These are phyloP conservation scores for Sipha flava DNA, from an alignment of 1,140 invertebrate species.

Conservation along the genomic window DNA sequence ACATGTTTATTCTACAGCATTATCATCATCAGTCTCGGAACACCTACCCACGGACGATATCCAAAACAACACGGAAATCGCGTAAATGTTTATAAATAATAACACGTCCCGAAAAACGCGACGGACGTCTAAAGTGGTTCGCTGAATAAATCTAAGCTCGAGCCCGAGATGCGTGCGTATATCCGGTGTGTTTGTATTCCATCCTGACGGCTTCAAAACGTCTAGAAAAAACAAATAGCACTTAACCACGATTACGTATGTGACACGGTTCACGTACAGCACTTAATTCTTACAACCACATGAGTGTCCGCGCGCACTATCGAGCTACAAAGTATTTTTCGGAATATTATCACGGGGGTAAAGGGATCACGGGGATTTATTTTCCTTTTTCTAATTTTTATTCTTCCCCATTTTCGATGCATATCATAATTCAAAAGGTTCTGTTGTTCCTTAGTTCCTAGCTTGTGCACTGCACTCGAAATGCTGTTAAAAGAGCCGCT, in stretches of 20 bases:
- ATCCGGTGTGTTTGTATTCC: background rate
- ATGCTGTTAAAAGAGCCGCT: too few species aligned
- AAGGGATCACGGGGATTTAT: too few species aligned
- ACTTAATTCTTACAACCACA: too few species aligned
- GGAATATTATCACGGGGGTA: too few species aligned
- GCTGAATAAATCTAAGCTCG: background rate
- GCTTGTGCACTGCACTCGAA: too few species aligned
- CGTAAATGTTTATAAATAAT: background rate
- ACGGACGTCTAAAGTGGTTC: background rate
- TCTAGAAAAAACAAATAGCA: slow-evolving; percentile 17
- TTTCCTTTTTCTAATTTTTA: too few species aligned
- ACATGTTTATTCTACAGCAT: too few species aligned
- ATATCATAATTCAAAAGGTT: too few species aligned
- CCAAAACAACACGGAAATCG: background rate
- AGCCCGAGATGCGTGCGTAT: background rate
- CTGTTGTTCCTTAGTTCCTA: too few species aligned
- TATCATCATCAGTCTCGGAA: too few species aligned
- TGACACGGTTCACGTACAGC: background rate
- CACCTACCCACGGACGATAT: too few species aligned
- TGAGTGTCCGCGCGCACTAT: background rate
- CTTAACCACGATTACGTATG: background rate
- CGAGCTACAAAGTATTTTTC: background rate
- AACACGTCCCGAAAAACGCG: background rate
- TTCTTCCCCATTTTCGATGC: too few species aligned
- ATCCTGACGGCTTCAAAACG: background rate